Conservation (phyloP, 2,888 invertebrate species). For the Carabus problematicus region DNA sequence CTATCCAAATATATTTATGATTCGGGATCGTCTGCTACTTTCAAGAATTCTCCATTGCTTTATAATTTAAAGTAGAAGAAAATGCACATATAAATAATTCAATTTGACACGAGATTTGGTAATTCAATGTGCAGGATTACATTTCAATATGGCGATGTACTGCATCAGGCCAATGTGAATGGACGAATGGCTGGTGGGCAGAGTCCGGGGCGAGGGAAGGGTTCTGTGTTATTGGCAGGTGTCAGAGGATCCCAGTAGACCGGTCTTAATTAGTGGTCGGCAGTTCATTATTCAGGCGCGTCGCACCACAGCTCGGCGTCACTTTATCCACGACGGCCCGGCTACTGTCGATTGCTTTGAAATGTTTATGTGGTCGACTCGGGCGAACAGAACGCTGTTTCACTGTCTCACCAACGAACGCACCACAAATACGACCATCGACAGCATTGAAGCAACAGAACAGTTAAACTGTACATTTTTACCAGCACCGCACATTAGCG, state of each 20-base stretch:
- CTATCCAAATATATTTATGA: too few species aligned
- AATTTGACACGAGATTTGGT: too few species aligned
- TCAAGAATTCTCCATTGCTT: too few species aligned
- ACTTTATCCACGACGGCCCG: conserved; percentile 52
- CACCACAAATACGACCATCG: too few species aligned
- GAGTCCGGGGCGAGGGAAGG: background rate
- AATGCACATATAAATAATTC: too few species aligned
- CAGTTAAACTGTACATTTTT: too few species aligned
- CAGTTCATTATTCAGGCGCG: conserved; percentile 58
- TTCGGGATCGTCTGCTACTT: too few species aligned
- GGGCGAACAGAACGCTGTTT: conserved; percentile 44
- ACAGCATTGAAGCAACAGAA: too few species aligned
- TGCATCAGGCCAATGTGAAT: background rate
- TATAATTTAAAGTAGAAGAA: too few species aligned
- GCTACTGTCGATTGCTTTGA: conserved; percentile 55
- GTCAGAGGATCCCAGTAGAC: conserved; percentile 56
- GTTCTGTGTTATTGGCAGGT: conserved; percentile 55
- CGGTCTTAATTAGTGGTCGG: conserved; percentile 59
- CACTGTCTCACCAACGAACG: conserved; percentile 16
- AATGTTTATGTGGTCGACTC: conserved; percentile 55
- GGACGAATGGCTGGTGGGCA: background rate
- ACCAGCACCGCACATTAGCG: too few species aligned
- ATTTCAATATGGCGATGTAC: too few species aligned
- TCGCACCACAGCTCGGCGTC: conserved; percentile 54
- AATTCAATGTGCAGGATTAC: too few species aligned